Evolutionary conservation across 2,888 invertebrate species (phyloP).

Genomic region (Dione vanillae): DNA sequence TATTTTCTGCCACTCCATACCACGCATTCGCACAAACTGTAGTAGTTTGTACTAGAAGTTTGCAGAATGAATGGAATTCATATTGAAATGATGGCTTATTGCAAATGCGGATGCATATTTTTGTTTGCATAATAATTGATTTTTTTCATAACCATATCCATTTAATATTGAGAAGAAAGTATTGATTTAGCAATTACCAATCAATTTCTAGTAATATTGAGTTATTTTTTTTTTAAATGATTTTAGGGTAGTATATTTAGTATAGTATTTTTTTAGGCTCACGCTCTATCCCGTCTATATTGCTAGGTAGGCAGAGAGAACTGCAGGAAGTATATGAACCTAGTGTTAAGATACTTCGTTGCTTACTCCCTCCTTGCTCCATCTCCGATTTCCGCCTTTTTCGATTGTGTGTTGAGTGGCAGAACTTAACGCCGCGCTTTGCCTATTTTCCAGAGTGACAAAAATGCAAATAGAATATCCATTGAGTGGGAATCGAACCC

Average conservation of each 20-base stretch:
- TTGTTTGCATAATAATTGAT: neutral
- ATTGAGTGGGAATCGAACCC: too few species aligned
- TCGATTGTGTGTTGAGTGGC: too few species aligned
- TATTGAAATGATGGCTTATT: constrained; percentile 30
- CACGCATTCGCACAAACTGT: neutral
- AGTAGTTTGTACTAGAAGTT: constrained; percentile 25
- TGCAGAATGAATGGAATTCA: constrained; percentile 23
- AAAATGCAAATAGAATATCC: too few species aligned
- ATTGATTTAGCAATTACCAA: too few species aligned
- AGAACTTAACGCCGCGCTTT: neutral
- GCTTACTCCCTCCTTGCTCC: too few species aligned
- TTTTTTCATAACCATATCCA: neutral
- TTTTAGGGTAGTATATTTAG: too few species aligned
- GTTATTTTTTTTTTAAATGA: too few species aligned
- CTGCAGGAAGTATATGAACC: too few species aligned
- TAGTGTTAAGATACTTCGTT: neutral
- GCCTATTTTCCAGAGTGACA: neutral
- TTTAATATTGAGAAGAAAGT: neutral
- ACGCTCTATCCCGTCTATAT: neutral
- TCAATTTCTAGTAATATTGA: too few species aligned
- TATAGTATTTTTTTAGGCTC: neutral
- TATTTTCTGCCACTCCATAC: constrained; percentile 11
- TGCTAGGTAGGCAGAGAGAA: too few species aligned
- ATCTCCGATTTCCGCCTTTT: too few species aligned
- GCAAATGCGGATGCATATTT: constrained; percentile 35